These are phyloP conservation scores for Himalopsyche anomala DNA, from an alignment of 2,888 invertebrate genomes.

Conservation along the genomic window DNA sequence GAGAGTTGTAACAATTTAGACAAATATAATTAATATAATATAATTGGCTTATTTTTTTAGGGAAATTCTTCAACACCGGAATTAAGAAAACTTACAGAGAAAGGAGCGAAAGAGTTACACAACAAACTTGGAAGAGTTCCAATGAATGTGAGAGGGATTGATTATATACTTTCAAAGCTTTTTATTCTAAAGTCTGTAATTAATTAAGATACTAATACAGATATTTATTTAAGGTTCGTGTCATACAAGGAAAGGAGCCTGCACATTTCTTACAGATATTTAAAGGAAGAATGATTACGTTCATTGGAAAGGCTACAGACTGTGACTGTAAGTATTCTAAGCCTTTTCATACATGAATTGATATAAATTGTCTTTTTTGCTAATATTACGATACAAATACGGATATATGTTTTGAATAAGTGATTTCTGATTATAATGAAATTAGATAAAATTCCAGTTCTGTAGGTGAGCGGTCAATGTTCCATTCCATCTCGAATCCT, in stretches of 20 bases:
- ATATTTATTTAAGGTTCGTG: constrained; percentile 77
- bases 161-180: background rate
- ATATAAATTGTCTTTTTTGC: no score
- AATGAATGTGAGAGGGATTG: constrained; percentile 71
- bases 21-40: no score
- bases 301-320: constrained; percentile 81
- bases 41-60: constrained; percentile 73
- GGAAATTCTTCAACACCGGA: constrained; percentile 86
- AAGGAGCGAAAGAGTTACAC: constrained; percentile 79
- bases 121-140: constrained; percentile 75
- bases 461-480: no score
- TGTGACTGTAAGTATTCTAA: constrained; percentile 78
- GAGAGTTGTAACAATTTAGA: no score
- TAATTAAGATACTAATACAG: background rate
- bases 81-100: constrained; percentile 83
- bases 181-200: background rate
- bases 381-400: no score
- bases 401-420: no score
- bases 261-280: constrained; percentile 94
- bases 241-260: constrained; percentile 93
- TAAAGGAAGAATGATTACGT: constrained; percentile 88
- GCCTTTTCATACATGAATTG: no score
- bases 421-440: no score
- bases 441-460: no score
- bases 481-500: no score